phyloP scores from a whole-genome alignment of 2,113 vertebrate genomes.

The Poecile atricapillus region DNA sequence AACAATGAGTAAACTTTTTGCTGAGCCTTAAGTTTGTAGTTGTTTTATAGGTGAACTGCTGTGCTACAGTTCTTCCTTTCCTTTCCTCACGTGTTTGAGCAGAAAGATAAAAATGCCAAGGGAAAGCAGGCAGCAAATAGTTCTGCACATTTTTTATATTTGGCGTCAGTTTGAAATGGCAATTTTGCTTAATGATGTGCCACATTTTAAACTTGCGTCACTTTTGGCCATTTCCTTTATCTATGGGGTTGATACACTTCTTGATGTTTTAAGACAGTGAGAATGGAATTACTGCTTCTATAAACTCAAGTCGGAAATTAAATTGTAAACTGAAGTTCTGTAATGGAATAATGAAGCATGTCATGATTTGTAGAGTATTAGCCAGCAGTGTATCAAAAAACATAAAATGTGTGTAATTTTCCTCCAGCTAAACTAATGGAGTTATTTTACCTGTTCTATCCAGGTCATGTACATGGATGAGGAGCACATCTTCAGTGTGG shows the following conservation, averaged over 20 bases:
- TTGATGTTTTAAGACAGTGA: background rate
- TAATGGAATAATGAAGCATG: background rate
- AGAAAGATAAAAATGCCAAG: background rate
- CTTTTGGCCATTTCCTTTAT: background rate
- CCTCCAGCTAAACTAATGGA: background rate
- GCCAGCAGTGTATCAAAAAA: background rate
- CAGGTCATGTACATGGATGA: constrained; percentile 84
- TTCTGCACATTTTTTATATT: background rate
- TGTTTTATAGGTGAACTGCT: background rate
- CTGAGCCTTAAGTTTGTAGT: background rate
- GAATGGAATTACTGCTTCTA: background rate
- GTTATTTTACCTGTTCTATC: background rate
- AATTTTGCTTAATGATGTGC: background rate
- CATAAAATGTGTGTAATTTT: background rate
- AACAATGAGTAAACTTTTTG: background rate
- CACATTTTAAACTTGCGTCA: background rate
- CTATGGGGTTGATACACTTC: background rate
- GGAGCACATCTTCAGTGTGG: constrained; percentile 77
- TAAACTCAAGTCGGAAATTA: background rate
- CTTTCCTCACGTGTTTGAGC: background rate
- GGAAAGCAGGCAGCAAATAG: background rate
- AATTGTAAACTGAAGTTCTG: background rate
- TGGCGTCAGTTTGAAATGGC: background rate
- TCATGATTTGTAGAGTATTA: background rate
- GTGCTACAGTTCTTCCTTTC: background rate